Base-by-base conservation (phyloP, 1,140 invertebrate genomes). In the Drosophila saltans region DNA sequence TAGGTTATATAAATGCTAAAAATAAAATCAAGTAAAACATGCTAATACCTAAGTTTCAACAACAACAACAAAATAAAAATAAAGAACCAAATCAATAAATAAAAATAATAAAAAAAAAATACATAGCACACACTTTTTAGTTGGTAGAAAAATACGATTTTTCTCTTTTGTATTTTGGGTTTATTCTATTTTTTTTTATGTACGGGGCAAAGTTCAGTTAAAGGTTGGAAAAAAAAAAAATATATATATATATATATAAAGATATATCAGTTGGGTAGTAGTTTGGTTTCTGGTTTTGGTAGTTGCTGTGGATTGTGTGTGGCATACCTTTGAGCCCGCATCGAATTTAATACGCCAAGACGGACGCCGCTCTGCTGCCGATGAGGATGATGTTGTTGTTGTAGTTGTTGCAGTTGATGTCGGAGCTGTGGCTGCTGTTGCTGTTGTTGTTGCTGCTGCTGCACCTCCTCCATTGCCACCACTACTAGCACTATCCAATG, bases 291-390 rank as follows among this genome's bases (percentile, higher is more conserved):
- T 30, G 48, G 28, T 30, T 30, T 30, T 30, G 56, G 59, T 72
- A 62, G 45, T 62, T 75, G 67, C 65, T 73, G 63, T 69, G 78
- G 67, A 52, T 67, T 16, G 39, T 76, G 66, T 89, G 65, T 83
- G 74, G 86, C 81, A 93, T 94, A 97, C 96, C 96, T 97, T 98
- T 93, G 95, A 97, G 92, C 95, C 95, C 92, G 96, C 96, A 94
- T 97, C 97, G 92, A 97, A 95, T 92, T 96, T 95, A 78, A 98
- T 94, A 92, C 97, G 95, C 97, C 97, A 98, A 75, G 97, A 98
- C 2, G 97, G 97, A 90, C 97, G 95, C 72, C 97, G 94, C 92
- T 98, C 97, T 26, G 88, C 79, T 69, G 82, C 78, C 33, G 89
- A 80, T 28, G 64, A 63, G n/a, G 71, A 65, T 24, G 70, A 36